These are phyloP conservation scores for Linurgus olivaceus DNA, from an alignment of 2,797 vertebrate genomes.

Conservation along the genomic window DNA sequence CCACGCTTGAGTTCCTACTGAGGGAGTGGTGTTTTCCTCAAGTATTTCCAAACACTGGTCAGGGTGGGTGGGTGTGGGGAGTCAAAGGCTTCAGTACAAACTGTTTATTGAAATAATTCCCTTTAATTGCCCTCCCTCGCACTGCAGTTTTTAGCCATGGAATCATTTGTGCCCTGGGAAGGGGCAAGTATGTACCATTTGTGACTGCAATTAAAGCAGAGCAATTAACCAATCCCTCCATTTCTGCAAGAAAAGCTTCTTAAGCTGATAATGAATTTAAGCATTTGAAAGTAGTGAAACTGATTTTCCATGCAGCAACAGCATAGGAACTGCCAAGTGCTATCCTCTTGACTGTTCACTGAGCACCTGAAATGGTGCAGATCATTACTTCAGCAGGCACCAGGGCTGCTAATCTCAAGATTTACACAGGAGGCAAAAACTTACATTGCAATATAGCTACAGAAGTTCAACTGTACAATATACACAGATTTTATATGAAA, in stretches of 20 bases:
- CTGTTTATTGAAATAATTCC: background rate
- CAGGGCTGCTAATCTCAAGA: background rate
- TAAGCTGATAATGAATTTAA: background rate
- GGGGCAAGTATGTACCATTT: background rate
- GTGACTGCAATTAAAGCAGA: background rate
- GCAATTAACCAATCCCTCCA: background rate
- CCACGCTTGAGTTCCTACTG: background rate
- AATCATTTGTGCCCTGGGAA: background rate
- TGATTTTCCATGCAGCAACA: background rate
- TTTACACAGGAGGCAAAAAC: background rate
- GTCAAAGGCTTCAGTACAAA: background rate
- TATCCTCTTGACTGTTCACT: background rate
- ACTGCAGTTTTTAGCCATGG: background rate
- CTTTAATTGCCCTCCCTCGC: background rate
- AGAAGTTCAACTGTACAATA: background rate
- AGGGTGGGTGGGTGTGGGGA: background rate
- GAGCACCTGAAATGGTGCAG: slow-evolving; percentile 7
- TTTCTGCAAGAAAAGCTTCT: background rate
- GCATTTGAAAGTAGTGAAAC: background rate
- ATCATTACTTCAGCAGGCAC: background rate
- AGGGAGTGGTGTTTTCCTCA: slow-evolving; percentile 30
- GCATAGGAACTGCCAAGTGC: background rate
- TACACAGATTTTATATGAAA: background rate
- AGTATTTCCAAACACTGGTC: background rate
- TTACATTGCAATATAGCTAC: background rate